phyloP scores from a whole-genome alignment of 2,888 invertebrate species.

The Napeogenes sylphis region DNA sequence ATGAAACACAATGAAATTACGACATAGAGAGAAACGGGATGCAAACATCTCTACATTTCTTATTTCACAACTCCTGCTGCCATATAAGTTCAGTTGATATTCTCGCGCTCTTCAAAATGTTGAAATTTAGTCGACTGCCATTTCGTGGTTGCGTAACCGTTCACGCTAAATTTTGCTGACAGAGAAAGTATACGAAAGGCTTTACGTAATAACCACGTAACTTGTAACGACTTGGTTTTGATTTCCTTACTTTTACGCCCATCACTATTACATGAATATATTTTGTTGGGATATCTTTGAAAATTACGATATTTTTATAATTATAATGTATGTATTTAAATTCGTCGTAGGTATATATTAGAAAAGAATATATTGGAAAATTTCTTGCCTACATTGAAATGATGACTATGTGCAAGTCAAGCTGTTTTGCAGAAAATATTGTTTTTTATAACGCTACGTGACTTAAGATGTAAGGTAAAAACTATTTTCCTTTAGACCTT shows the following conservation, averaged over 20 bases:
- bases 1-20: slow-evolving; percentile 26
- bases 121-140: slow-evolving; percentile 75
- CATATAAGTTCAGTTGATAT: slow-evolving; percentile 64
- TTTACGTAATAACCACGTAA: slow-evolving; percentile 73
- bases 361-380: slow-evolving; percentile 25
- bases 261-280: slow-evolving; percentile 63
- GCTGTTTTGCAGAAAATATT: slow-evolving; percentile 30
- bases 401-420: slow-evolving; percentile 26
- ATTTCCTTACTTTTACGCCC: slow-evolving; percentile 74
- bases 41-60: slow-evolving; percentile 42
- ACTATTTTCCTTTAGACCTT: slow-evolving; percentile 36
- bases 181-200: slow-evolving; percentile 77
- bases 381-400: slow-evolving; percentile 23
- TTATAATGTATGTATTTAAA: background rate
- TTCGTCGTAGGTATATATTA: slow-evolving; percentile 14
- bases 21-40: slow-evolving; percentile 7
- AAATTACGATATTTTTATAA: background rate
- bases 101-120: slow-evolving; percentile 66
- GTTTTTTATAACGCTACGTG: slow-evolving; percentile 33
- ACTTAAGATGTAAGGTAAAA: slow-evolving; percentile 32
- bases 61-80: slow-evolving; percentile 57
- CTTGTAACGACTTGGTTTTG: slow-evolving; percentile 70
- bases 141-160: slow-evolving; percentile 68
- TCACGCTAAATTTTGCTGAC: slow-evolving; percentile 77
- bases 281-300: slow-evolving; percentile 54